phyloP scores from a whole-genome alignment of 2,113 vertebrate species.

The Irena cyanogastra region DNA sequence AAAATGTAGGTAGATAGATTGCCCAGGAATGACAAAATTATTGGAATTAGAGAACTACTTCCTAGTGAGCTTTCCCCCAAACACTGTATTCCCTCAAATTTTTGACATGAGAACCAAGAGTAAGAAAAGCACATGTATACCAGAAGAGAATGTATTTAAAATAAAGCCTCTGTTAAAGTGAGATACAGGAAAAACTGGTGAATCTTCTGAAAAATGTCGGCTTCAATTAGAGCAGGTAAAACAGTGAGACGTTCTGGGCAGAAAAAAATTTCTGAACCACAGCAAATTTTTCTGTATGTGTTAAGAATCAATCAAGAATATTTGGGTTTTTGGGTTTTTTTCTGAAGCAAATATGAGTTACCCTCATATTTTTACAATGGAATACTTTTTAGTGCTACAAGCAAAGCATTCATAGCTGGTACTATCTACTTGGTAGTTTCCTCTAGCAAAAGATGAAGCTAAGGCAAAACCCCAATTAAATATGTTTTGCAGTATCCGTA shows the following conservation, averaged over 20 bases:
- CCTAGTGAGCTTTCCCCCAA: neutral
- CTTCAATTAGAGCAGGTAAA: neutral
- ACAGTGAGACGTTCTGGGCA: neutral
- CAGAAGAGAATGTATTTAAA: neutral
- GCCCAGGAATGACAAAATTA: neutral
- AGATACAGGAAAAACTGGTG: neutral
- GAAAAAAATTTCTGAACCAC: neutral
- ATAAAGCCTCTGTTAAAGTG: neutral
- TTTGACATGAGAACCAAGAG: neutral
- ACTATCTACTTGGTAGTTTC: neutral
- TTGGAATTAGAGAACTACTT: neutral
- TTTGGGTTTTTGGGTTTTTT: neutral
- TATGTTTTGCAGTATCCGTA: neutral
- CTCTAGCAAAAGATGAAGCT: neutral
- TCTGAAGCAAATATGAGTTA: neutral
- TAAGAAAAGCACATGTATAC: neutral
- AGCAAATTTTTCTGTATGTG: neutral
- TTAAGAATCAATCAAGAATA: neutral
- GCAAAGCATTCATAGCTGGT: neutral
- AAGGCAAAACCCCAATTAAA: neutral
- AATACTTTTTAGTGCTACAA: neutral
- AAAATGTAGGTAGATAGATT: neutral
- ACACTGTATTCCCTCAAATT: neutral
- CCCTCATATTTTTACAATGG: neutral
- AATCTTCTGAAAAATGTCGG: neutral